A percentile compares a stretch with the other conserved stretches of the same genome.
Conservation (phyloP, 2,888 invertebrate species). For the Amiota minor region DNA sequence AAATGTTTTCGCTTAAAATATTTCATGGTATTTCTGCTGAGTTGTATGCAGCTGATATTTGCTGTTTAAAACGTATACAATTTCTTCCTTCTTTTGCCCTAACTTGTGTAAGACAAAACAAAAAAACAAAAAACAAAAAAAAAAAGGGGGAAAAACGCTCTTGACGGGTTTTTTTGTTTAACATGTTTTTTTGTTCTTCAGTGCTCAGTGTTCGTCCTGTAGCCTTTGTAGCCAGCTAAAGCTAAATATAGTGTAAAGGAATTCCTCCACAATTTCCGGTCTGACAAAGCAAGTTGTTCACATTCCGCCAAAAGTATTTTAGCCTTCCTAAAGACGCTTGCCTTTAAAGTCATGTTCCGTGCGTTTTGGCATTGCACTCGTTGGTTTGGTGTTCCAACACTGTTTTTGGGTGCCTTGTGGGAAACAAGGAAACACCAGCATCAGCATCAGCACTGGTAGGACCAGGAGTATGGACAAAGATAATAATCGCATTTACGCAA, state of each 20-base stretch:
- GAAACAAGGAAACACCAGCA: too few relatives aligned
- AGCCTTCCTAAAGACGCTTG: background rate
- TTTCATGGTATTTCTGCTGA: slow-evolving; percentile 20
- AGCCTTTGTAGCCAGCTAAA: background rate
- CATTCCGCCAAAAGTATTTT: slow-evolving; percentile 19
- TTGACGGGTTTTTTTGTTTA: background rate
- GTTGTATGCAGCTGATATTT: slow-evolving; percentile 9
- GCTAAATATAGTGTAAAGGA: slow-evolving; percentile 37
- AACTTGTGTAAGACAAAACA: slow-evolving; percentile 1
- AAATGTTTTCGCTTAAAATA: slow-evolving; percentile 8
- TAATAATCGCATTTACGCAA: background rate
- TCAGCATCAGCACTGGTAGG: too few relatives aligned
- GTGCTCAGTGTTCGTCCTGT: background rate
- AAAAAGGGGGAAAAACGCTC: slow-evolving; percentile 14
- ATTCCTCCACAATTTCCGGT: slow-evolving; percentile 41
- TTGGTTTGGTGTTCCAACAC: too few relatives aligned
- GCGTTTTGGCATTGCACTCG: too few relatives aligned
- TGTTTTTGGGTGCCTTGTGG: too few relatives aligned
- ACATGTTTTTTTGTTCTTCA: background rate
- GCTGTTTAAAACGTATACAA: slow-evolving; percentile 8
- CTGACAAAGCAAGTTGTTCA: slow-evolving; percentile 55
- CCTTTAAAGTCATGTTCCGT: background rate
- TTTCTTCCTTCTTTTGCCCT: background rate
- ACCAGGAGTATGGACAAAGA: background rate
- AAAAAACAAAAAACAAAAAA: slow-evolving; percentile 20